Base-by-base conservation (phyloP, 2,113 vertebrate genomes). In the Pterocles burchelli region DNA sequence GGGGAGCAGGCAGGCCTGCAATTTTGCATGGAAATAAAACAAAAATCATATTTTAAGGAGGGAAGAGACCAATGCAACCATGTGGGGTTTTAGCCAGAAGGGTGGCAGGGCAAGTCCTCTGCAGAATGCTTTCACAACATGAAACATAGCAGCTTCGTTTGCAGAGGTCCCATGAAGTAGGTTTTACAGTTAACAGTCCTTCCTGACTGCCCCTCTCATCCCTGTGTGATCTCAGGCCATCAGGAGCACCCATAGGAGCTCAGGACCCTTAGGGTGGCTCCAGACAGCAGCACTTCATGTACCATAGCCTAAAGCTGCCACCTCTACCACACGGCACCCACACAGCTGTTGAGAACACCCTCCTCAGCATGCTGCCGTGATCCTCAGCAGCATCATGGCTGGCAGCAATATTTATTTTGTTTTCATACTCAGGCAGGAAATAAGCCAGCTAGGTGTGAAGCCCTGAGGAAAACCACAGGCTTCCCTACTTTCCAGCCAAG, bases 351-450 rank as follows among this genome's bases (percentile, higher is more conserved):
- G 88, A 81, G 57, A 90, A 59, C 68, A 80, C n/a, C 28, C 45
- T 93, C 31, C 34, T 33, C 70, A 89, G 67, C 24, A 80, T 43
- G 46, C 75, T 94, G 81, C 79, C 90, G 94, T 90, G 63, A 95
- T 88, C 68, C n/a, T 92, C 5, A 0, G 62, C 81, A 90, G 61
- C 87, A 94, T 31, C 46, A 2, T 13, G 79, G 49, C 87, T 94
- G 93, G 85, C 93, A 96, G 91, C n/a, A 48, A 52, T 41, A 51
- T 72, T 93, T 87, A 68, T 79, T 93, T 91, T 89, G 38, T 45
- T 92, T 92, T 68, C 65, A 87, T 57, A 41, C 43, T 72, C 0
- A 1, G n/a, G 78, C 81, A 95, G 75, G 87, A 95, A 77, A 91
- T 81, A 90, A 92, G 58, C 17, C 71, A 89, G 73, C n/a, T 29